These are phyloP conservation scores for Macrotis lagotis DNA, from an alignment of 2,113 vertebrate genomes.

Conservation along the genomic window DNA sequence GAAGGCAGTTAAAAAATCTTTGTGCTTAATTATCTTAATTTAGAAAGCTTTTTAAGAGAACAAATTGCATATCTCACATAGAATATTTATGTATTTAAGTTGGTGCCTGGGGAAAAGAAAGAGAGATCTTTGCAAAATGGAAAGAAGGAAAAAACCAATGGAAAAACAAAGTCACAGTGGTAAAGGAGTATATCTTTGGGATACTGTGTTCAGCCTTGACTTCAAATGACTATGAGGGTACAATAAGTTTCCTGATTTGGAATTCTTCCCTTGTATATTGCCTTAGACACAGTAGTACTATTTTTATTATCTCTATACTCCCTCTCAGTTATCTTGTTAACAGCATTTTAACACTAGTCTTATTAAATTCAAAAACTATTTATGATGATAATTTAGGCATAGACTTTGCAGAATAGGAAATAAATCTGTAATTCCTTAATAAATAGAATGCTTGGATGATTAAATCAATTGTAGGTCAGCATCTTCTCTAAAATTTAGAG, in stretches of 20 bases:
- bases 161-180: background rate
- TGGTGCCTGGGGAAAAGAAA: background rate
- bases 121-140: background rate
- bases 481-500: background rate
- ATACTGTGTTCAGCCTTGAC: too few species aligned
- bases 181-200: too few species aligned
- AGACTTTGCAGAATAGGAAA: background rate
- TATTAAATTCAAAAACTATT: background rate
- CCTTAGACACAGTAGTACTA: background rate
- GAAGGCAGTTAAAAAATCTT: conserved; percentile 39
- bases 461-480: background rate
- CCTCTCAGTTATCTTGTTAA: background rate
- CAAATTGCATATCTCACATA: conserved; percentile 27
- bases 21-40: background rate
- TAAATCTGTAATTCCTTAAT: background rate
- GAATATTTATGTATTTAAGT: conserved; percentile 10
- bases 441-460: background rate
- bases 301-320: background rate
- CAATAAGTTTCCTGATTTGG: background rate
- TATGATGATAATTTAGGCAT: background rate
- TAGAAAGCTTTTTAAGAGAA: conserved; percentile 21
- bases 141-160: background rate
- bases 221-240: background rate
- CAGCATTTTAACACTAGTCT: background rate
- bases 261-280: background rate